phyloP scores from a whole-genome alignment of 2,797 vertebrate genomes.

The Artibeus jamaicensis region DNA sequence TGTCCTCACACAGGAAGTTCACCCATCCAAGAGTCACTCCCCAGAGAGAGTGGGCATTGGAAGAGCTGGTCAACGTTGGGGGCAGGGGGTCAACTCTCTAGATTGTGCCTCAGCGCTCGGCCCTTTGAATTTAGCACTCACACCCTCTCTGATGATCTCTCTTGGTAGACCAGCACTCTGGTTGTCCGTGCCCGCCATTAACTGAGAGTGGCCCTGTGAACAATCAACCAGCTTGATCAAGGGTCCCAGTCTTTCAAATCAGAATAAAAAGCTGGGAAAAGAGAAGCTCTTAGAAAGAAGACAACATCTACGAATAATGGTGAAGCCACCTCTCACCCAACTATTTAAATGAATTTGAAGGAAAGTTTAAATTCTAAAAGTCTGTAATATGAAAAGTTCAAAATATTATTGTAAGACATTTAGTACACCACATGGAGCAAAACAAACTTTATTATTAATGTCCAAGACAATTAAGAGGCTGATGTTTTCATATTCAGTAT shows the following conservation, averaged over 20 bases:
- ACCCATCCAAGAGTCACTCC: not conserved
- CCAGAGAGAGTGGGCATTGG: not conserved
- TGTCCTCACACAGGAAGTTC: not conserved
- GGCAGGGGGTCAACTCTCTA: not conserved
- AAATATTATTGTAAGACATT: not conserved
- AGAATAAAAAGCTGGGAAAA: not conserved
- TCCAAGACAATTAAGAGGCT: not conserved
- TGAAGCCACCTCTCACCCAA: not conserved
- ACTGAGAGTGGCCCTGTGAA: not conserved
- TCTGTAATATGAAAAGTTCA: not conserved
- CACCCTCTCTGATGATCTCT: not conserved
- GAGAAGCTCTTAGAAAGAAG: not conserved
- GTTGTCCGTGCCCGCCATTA: not conserved
- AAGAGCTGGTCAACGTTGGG: not conserved
- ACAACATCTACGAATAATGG: not conserved
- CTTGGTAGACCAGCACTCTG: not conserved
- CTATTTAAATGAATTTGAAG: not conserved
- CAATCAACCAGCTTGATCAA: not conserved
- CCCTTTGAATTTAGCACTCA: not conserved
- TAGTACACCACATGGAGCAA: not conserved
- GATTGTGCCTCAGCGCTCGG: accelerated
- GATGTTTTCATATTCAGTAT: not conserved
- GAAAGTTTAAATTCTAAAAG: not conserved
- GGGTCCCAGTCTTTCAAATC: not conserved
- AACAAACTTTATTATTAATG: not conserved